Base-by-base conservation (phyloP, 23 tunicate species). In the Corella eumyota region DNA sequence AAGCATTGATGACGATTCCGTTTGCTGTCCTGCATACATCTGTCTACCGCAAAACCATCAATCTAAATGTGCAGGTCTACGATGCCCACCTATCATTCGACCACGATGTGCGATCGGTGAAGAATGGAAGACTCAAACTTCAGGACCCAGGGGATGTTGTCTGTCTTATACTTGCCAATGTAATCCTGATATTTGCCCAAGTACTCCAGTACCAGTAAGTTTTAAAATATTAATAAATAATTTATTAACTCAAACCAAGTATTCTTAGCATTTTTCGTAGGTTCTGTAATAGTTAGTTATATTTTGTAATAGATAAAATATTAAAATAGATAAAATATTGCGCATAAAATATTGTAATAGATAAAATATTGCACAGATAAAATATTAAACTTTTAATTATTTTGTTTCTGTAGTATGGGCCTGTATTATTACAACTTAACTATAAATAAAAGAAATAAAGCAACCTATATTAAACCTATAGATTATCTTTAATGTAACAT, bases 21-120 rank as follows among this genome's bases (percentile, higher is more conserved):
- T 63, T 19, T 88, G 96, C 68, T 88, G 96, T 38, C 65, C 87
- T 19, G 77, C 85, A 2, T 88, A 88, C 63, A 51, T 55, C 21
- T 88, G 96, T 56, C 34, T 88, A 22, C 87, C 96, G 24, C 66
- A 88, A 36, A 71, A 88, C 45, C 88, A 78, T 30, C 77, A 88
- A 58, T 72, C 76, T 7, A 60, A 38, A 32, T 88, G 96, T 49
- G 81, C 72, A 33, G 73, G 73, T 25, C 28, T 79, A 4, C 61
- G 62, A 36, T 88, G 96, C 34, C 96, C 96, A 62, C 72, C 78
- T 26, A 79, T 79, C 62, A 56, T 73, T 19, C 71, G 78, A 72
- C 96, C 96, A 60, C 73, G 75, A 24, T 88, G 96, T 46, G 66
- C 81, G 13, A 73, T 88, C 32, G 96, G 96, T 15, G 87, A 78